These are phyloP conservation scores for Gandaritis pyraliata DNA, from an alignment of 2,888 invertebrate genomes.

Conservation along the genomic window DNA sequence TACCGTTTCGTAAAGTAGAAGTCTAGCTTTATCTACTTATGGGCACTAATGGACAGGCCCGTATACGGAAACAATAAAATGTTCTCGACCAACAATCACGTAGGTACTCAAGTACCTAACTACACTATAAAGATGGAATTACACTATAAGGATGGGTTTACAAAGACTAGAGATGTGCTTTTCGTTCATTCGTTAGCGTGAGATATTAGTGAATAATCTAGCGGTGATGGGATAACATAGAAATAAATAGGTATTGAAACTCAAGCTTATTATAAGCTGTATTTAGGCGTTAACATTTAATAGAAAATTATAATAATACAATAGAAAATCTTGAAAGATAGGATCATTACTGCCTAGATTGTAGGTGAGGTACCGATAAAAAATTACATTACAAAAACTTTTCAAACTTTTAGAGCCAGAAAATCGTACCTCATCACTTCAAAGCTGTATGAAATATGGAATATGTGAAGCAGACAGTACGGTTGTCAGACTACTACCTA, in stretches of 20 bases:
- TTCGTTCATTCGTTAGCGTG: constrained; percentile 15
- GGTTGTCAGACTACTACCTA: constrained; percentile 12
- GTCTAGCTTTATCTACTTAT: too few relatives aligned
- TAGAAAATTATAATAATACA: too few relatives aligned
- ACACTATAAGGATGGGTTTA: constrained; percentile 8
- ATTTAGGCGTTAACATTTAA: too few relatives aligned
- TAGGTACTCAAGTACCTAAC: neutral
- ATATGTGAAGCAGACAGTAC: constrained; percentile 29
- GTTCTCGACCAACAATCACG: constrained; percentile 7
- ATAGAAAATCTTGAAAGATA: too few relatives aligned
- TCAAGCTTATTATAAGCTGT: too few relatives aligned
- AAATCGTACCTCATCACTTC: constrained; percentile 9
- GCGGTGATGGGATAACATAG: constrained; percentile 2
- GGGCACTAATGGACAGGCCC: neutral
- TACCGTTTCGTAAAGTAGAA: too few relatives aligned
- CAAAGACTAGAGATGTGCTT: constrained; percentile 21
- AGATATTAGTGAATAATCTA: constrained; percentile 19
- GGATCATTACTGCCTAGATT: too few relatives aligned
- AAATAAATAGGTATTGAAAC: too few relatives aligned
- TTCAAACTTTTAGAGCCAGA: neutral
- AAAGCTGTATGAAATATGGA: constrained; percentile 15
- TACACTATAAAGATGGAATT: constrained; percentile 1
- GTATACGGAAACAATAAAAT: neutral
- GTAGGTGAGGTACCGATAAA: too few relatives aligned
- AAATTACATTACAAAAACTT: too few relatives aligned